Percentiles rank a stretch among this genome's conserved stretches.
Conservation (phyloP, 2,113 vertebrate species). For the Dissostichus mawsoni region DNA sequence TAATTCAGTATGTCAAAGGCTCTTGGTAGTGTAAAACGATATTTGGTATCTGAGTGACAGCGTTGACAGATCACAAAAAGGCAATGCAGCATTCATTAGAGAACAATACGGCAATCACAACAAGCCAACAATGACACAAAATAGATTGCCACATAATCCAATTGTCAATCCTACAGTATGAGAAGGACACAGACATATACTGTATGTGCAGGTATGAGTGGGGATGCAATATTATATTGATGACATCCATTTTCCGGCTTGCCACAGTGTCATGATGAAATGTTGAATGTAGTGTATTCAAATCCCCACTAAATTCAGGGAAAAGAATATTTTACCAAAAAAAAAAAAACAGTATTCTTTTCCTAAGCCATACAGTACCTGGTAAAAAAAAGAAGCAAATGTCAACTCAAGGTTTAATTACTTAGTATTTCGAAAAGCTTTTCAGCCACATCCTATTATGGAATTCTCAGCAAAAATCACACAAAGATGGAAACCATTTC, state of each 20-base stretch:
- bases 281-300: too few relatives aligned
- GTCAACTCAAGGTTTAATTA: not conserved
- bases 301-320: too few relatives aligned
- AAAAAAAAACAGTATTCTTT: not conserved
- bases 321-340: not conserved
- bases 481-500: too few relatives aligned
- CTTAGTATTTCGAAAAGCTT: not conserved
- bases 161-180: not conserved
- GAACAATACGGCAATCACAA: not conserved
- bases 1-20: conserved; percentile 16
- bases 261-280: too few relatives aligned
- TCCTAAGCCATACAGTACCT: not conserved
- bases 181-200: not conserved
- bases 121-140: conserved; percentile 10
- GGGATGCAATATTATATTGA: too few relatives aligned
- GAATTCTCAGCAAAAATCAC: not conserved
- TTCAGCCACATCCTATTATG: not conserved
- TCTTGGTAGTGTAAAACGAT: conserved; percentile 23
- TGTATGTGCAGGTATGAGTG: not conserved
- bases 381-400: not conserved
- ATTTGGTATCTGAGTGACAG: conserved; percentile 40
- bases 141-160: conserved; percentile 5
- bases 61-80: conserved; percentile 20
- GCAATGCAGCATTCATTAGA: not conserved
- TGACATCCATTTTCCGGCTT: too few relatives aligned